Evolutionary conservation across 2,113 vertebrate species (phyloP), one percentile per base, ranked within the genome.

Genomic region (Agapornis roseicollis): DNA sequence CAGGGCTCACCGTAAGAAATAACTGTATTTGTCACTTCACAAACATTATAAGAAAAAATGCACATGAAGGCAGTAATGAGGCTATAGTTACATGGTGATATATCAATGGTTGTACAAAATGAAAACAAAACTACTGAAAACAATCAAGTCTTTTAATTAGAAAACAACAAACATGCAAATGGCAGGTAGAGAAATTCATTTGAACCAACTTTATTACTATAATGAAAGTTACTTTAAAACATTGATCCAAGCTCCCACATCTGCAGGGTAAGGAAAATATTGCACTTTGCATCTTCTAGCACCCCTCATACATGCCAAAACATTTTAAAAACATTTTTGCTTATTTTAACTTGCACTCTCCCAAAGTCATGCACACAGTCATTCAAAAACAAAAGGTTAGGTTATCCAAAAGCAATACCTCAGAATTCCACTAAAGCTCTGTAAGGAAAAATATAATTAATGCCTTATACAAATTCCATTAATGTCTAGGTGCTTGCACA

Each of bases 361-460:
- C 79, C 97, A 95, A 96, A 96, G 96, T 98, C 98, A 98, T 98
- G 98, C 97, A 97, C 97, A 98, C 98, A 96, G 91, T 98, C 97
- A 96, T 97, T 97, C 98, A 97, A 98, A 98, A 98, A 97, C 96
- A 98, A 98, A 96, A 99, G 96, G 98, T 98, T 98, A 98, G 98
- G 96, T 97, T 96, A 97, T 98, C 96, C 97, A 98, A 98, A 99
- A 98, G 98, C 97, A 97, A 97, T 96, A 97, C 96, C 97, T 98
- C 98, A 97, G 98, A 99, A 99, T 99, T 97, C 98, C 98, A 98
- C 98, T 98, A 98, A 98, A 98, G 98, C 98, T 98, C 98, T 98
- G 97, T 99, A 99, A 98, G 98, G 98, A 98, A 98, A 99, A 98
- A 99, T 98, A 97, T 98, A 98, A 98, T 98, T 98, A 98, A 98